Base-by-base conservation (phyloP, 2,888 invertebrate genomes). In the Ichneumon xanthorius region DNA sequence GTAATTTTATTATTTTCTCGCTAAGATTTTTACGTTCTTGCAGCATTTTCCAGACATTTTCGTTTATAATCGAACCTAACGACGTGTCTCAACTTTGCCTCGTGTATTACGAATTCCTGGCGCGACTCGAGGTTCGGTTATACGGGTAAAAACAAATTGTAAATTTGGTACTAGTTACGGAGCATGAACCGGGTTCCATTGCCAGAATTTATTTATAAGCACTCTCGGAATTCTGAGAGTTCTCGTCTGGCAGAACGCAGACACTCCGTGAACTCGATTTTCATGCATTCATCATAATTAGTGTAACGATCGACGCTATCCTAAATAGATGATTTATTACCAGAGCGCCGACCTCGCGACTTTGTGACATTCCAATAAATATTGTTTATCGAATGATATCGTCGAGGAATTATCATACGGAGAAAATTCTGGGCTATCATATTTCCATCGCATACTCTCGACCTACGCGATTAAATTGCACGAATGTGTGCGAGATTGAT, bases 401-500 rank as follows among this genome's bases (percentile, higher is more conserved):
- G 40, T 19, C 40, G 55, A 37, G 14, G 55, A 55, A 40, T 72
- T 30, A n/a, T 55, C 19, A 26, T 37, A 55, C 37, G 3, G n/a
- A 16, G 19, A 68, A 63, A 72, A 70, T 82, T 75, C 77, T 37
- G 61, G 70, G 81, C 85, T 85, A 85, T 87, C 86, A 76, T 86
- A 73, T 86, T 86, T 87, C 85, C 81, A 70, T 81, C 77, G 80
- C 76, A 70, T 83, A 73, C 48, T 63, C 81, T 76, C 85, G 68
- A 80, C 88, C 88, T 82, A 85, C 89, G 88, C 88, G 87, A 89
- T 88, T 87, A 88, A 90, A 90, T 90, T 89, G 91, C 90, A 90
- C 87, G 88, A 88, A 89, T 88, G 88, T 78, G 90, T 87, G 86
- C 86, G 90, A 92, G 92, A 91, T 93, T 92, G 91, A 93, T 93